phyloP scores from a whole-genome alignment of 2,113 vertebrate species.

The Oncorhynchus mykiss region DNA sequence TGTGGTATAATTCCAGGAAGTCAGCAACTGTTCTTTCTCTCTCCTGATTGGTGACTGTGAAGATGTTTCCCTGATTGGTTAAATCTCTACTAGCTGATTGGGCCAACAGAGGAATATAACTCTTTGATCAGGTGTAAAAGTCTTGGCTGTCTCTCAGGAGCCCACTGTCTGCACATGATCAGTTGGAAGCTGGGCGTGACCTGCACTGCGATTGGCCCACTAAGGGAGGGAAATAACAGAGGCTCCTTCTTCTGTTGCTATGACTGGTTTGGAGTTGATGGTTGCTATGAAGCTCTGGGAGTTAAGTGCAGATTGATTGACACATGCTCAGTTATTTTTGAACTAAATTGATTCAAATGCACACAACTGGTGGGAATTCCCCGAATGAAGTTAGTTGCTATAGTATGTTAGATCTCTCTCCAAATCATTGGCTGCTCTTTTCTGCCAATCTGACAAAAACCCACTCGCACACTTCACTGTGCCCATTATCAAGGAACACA shows the following conservation, averaged over 20 bases:
- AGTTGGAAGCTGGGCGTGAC: slow-evolving; percentile 48
- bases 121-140: slow-evolving; percentile 55
- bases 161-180: slow-evolving; percentile 31
- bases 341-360: background rate
- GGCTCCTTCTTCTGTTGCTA: slow-evolving; percentile 69
- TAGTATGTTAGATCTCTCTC: background rate
- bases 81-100: slow-evolving; percentile 48
- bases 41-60: slow-evolving; percentile 42
- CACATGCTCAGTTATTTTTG: slow-evolving; percentile 12
- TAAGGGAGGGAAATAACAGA: slow-evolving; percentile 68
- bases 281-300: slow-evolving; percentile 44
- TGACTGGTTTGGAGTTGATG: slow-evolving; percentile 60
- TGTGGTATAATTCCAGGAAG: slow-evolving; percentile 1
- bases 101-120: slow-evolving; percentile 45
- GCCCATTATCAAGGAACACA: too few relatives aligned
- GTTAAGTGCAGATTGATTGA: slow-evolving; percentile 36
- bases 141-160: slow-evolving; percentile 36
- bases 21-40: background rate
- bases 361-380: background rate
- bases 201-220: slow-evolving; percentile 70
- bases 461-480: too few relatives aligned
- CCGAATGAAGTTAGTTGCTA: background rate
- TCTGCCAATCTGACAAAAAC: background rate
- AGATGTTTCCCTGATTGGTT: background rate
- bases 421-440: background rate